Percentiles rank a stretch among this genome's conserved stretches.
Evolutionary conservation across 2,113 vertebrate species (phyloP).

Genomic region (Tringa solitaria): DNA sequence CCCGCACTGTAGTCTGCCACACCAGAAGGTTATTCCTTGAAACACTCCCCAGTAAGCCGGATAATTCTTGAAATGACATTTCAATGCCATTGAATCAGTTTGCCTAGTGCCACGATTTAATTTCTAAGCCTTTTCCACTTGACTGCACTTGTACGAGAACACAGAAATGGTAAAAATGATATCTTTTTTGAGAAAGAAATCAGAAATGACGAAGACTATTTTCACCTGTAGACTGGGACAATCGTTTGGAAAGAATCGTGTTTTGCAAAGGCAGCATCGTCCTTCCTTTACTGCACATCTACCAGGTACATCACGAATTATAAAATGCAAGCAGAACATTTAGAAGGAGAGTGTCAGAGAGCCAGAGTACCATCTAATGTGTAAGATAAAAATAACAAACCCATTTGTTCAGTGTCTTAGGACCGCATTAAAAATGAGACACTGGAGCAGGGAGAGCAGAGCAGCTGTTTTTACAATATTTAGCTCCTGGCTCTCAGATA

Average conservation of each 20-base stretch:
- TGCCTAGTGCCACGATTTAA: neutral
- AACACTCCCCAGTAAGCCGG: constrained; percentile 33
- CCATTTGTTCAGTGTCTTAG: neutral
- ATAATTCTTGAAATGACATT: constrained; percentile 60
- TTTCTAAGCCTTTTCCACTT: constrained; percentile 10
- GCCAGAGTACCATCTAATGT: neutral
- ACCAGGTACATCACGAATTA: neutral
- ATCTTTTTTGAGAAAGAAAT: neutral
- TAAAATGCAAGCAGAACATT: neutral
- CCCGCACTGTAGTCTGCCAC: neutral
- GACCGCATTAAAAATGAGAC: neutral
- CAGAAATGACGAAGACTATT: accelerated
- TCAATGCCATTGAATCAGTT: constrained; percentile 44
- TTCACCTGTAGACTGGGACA: neutral
- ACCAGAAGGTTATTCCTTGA: constrained; percentile 55
- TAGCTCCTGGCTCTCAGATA: neutral
- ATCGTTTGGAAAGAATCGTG: neutral
- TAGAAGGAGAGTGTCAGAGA: neutral
- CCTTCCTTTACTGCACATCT: neutral
- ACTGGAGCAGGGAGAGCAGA: neutral
- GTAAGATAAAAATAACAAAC: neutral
- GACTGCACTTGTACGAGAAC: neutral
- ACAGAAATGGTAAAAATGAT: neutral
- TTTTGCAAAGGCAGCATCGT: neutral
- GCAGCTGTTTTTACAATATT: neutral